Percentiles rank a stretch among this genome's conserved stretches.
Conservation (phyloP, 2,113 vertebrate genomes). For the Menidia beryllina region DNA sequence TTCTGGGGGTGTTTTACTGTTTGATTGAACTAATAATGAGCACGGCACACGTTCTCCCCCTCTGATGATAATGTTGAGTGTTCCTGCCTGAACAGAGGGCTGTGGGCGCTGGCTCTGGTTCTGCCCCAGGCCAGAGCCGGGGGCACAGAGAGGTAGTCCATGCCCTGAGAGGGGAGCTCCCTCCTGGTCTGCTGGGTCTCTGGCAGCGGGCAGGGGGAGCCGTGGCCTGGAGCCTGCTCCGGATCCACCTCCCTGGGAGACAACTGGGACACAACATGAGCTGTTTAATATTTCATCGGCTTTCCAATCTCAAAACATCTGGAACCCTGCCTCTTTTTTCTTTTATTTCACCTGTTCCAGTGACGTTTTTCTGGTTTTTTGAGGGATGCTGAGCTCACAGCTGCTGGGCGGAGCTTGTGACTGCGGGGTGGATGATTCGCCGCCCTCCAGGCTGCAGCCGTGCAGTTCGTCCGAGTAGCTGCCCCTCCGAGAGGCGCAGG, state of each 20-base stretch:
- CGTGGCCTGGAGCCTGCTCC: conserved; percentile 78
- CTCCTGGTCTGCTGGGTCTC: conserved; percentile 79
- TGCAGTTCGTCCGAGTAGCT: conserved; percentile 88
- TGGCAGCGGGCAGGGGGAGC: conserved; percentile 64
- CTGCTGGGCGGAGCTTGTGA: conserved; percentile 67
- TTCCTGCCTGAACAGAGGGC: conserved; percentile 90
- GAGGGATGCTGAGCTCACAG: conserved; percentile 87
- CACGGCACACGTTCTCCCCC: too few species aligned
- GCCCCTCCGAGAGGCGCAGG: conserved; percentile 86
- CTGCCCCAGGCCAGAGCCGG: conserved; percentile 90
- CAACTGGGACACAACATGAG: conserved; percentile 58
- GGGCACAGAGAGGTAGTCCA: conserved; percentile 94
- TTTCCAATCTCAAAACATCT: not conserved
- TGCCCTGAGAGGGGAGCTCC: conserved; percentile 79
- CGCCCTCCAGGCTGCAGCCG: conserved; percentile 67
- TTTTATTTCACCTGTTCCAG: conserved; percentile 88
- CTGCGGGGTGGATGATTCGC: conserved; percentile 66
- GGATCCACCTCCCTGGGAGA: conserved; percentile 82
- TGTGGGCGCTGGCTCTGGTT: conserved; percentile 89
- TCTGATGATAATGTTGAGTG: not conserved
- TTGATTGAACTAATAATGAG: too few species aligned
- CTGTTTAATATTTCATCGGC: not conserved
- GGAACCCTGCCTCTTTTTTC: not conserved
- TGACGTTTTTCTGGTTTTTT: conserved; percentile 91
- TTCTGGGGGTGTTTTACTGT: too few species aligned